Evolutionary conservation across 2,797 vertebrate genomes (phyloP), one percentile per base, ranked within the genome.

Genomic region (Aplochiton taeniatus): DNA sequence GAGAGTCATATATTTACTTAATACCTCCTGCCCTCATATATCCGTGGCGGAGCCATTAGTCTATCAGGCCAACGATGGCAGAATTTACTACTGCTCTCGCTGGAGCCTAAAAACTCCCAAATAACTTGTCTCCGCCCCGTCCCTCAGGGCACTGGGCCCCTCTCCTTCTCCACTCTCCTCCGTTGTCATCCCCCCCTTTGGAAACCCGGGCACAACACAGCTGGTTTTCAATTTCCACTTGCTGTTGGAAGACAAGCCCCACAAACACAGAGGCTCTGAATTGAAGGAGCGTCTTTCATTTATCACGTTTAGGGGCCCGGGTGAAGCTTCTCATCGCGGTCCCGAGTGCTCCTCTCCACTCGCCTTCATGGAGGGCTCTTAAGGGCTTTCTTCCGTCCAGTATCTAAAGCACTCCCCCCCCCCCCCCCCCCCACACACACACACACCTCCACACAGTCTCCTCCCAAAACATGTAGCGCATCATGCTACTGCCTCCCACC

Each of bases 1-100:
- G 77, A 77, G 78, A 81, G 78, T 66, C 80, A 81, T 83, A 80
- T 83, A 85, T 89, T 83, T 78, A 74, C 80, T 85, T 86, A 81
- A 82, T 84, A 75, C 67, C 65, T 74, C 61, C 76, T 69, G 48
- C 74, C 75, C 74, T 83, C 79, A 80, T 84, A 80, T 84, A 86
- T 86, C 79, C 72, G 78, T 57, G 62, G 71, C 49, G 53, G 69
- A 68, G 74, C 56, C 58, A 81, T 84, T 82, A 76, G 80, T 87
- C 79, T 87, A 76, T 75, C 65, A 47, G 76, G 75, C 65, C 79
- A 75, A 77, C 81, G 75, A 68, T 58, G 68, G 18, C 18, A 19
- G 63, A 73, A 82, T 88, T 82, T 79, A 80, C 72, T 63, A 48
- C 80, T 41, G 42, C 72, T 73, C 75, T 64, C 70, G 66, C 72